phyloP scores from a whole-genome alignment of 2,797 vertebrate genomes.

The Fistularia commersonii region DNA sequence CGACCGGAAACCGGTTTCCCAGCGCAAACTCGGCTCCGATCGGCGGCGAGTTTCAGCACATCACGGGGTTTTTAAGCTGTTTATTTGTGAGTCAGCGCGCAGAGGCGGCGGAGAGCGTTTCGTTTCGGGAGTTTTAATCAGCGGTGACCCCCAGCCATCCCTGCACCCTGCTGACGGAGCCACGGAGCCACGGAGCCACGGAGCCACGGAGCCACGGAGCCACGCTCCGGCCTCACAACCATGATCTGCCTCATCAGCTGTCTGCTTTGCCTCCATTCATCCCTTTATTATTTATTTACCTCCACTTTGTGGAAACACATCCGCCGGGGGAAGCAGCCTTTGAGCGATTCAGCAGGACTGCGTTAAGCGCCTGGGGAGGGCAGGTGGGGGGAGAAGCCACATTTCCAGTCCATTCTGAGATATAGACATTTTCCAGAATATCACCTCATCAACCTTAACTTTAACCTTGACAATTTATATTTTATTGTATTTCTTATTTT shows the following conservation, averaged over 20 bases:
- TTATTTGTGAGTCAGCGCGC: conserved; percentile 65
- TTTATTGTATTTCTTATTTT: no score
- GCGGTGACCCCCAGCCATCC: conserved; percentile 52
- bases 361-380: no score
- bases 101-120: conserved; percentile 30
- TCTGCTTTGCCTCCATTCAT: conserved; percentile 68
- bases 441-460: no score
- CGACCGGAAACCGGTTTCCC: no score
- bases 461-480: no score
- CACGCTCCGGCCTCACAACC: conserved; percentile 44
- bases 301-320: conserved; percentile 57
- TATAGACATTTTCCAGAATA: no score
- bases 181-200: conserved; percentile 53
- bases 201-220: no score
- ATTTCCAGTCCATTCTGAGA: no score
- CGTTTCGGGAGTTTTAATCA: conserved; percentile 68
- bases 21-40: no score
- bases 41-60: conserved; percentile 66
- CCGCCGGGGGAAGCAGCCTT: conserved; percentile 44
- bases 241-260: conserved; percentile 73
- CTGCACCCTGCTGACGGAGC: conserved; percentile 66
- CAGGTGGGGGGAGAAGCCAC: no score
- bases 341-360: conserved; percentile 50
- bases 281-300: conserved; percentile 70
- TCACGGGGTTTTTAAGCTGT: conserved; percentile 68